These are phyloP conservation scores for Chrysolina americana DNA, from an alignment of 2,888 invertebrate species.

Conservation along the genomic window DNA sequence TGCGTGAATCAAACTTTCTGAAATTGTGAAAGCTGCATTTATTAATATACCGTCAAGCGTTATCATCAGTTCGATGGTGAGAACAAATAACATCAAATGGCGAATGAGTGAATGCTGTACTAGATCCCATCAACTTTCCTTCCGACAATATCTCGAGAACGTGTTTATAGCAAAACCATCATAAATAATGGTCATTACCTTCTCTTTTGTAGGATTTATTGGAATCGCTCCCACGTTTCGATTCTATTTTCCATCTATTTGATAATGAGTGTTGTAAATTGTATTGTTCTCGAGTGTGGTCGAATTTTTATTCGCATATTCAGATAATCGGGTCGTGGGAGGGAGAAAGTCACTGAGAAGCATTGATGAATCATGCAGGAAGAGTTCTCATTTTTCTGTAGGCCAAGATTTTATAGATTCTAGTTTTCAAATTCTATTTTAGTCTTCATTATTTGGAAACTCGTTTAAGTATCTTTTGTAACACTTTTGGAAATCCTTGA, in stretches of 20 bases:
- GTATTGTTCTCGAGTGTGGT: slow-evolving; percentile 21
- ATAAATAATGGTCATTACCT: slow-evolving; percentile 22
- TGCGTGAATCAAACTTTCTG: slow-evolving; percentile 23
- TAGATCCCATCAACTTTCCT: slow-evolving; percentile 49
- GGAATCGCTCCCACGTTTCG: slow-evolving; percentile 31
- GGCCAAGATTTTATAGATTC: neutral
- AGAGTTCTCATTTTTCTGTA: neutral
- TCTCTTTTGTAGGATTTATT: slow-evolving; percentile 19
- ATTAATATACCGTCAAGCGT: slow-evolving; percentile 11
- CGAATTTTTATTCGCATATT: slow-evolving; percentile 5
- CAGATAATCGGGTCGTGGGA: neutral
- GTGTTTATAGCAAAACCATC: slow-evolving; percentile 7
- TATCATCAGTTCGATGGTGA: slow-evolving; percentile 1
- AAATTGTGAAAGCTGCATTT: neutral
- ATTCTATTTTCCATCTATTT: slow-evolving; percentile 18
- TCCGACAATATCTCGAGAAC: slow-evolving; percentile 36
- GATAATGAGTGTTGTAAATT: slow-evolving; percentile 28
- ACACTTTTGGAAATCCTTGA: too few species aligned
- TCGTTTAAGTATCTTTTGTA: too few species aligned
- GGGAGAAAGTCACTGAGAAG: neutral
- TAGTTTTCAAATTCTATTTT: too few species aligned
- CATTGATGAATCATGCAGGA: slow-evolving; percentile 7
- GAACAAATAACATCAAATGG: slow-evolving; percentile 19
- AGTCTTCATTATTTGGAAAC: too few species aligned
- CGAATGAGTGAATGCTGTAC: slow-evolving; percentile 33